These are phyloP conservation scores for Melanostigma gelatinosum DNA, from an alignment of 2,113 vertebrate genomes.

Conservation along the genomic window DNA sequence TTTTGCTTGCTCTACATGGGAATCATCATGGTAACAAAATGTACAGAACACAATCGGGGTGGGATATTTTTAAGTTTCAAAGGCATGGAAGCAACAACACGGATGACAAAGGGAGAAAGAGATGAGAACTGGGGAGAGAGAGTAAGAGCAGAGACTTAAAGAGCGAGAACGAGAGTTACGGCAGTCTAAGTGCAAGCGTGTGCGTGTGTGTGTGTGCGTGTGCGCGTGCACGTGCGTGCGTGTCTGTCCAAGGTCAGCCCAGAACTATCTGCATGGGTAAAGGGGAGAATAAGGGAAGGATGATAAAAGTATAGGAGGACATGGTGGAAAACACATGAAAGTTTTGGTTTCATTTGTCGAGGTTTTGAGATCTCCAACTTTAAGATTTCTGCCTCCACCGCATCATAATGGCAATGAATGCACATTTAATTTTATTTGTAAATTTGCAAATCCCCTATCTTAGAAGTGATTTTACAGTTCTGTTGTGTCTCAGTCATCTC, in stretches of 20 bases:
- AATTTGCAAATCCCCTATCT: no score
- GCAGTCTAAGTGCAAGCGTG: conserved; percentile 46
- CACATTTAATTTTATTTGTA: neutral
- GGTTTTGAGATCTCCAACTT: neutral
- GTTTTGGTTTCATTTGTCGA: neutral
- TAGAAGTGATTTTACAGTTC: neutral
- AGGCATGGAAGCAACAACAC: conserved; percentile 74
- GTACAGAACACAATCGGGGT: conserved; percentile 71
- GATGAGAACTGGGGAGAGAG: conserved; percentile 32
- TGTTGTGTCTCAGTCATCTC: neutral
- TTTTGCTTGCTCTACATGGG: conserved; percentile 66
- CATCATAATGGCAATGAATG: neutral
- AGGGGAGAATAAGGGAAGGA: conserved; percentile 21
- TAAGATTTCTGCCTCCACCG: neutral
- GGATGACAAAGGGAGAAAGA: conserved; percentile 68
- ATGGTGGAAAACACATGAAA: conserved; percentile 25
- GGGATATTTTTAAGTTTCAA: conserved; percentile 82
- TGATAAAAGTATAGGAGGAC: neutral
- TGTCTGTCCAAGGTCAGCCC: conserved; percentile 65
- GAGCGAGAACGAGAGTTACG: conserved; percentile 31
- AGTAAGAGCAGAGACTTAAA: conserved; percentile 12
- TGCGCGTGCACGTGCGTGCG: conserved; percentile 23
- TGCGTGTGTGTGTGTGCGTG: conserved; percentile 10
- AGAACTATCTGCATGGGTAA: conserved; percentile 56
- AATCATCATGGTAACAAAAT: conserved; percentile 81